These are phyloP conservation scores for Petaurus breviceps DNA, from an alignment of 2,113 vertebrate genomes.

Conservation along the genomic window DNA sequence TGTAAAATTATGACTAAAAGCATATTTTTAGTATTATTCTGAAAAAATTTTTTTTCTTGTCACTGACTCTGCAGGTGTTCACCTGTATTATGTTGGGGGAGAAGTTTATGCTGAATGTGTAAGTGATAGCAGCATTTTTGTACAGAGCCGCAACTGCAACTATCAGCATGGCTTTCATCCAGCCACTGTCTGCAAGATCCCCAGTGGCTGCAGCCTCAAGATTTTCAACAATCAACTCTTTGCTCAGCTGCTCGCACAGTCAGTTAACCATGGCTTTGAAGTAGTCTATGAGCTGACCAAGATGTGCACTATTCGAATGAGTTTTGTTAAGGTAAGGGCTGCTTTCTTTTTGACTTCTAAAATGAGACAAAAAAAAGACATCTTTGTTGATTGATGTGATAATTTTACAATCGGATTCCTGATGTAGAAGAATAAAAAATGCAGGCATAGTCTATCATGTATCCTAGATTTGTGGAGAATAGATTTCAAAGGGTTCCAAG, in stretches of 20 bases:
- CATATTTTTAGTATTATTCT: not conserved
- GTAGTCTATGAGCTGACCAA: constrained; percentile 98
- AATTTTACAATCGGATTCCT: not conserved
- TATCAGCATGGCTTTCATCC: constrained; percentile 98
- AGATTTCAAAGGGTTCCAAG: not conserved
- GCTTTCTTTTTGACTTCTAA: constrained; percentile 45
- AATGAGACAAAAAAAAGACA: not conserved
- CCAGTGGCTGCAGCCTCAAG: constrained; percentile 98
- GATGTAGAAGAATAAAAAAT: not conserved
- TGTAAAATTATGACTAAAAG: not conserved
- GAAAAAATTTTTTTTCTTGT: not conserved
- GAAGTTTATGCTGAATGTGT: constrained; percentile 98
- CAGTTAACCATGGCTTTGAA: constrained; percentile 97
- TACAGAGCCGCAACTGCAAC: constrained; percentile 99
- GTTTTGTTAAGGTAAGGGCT: constrained; percentile 94
- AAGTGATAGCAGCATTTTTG: constrained; percentile 98
- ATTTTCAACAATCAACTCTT: constrained; percentile 99
- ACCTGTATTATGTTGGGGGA: constrained; percentile 96
- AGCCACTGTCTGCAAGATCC: constrained; percentile 98
- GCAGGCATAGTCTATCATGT: not conserved
- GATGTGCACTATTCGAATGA: constrained; percentile 99
- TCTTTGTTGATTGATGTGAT: rapidly evolving
- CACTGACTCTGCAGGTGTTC: constrained; percentile 86
- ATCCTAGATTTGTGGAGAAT: not conserved
- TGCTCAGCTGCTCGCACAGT: constrained; percentile 96